phyloP scores from a whole-genome alignment of 2,888 invertebrate species.

The Drosophila paucipuncta region DNA sequence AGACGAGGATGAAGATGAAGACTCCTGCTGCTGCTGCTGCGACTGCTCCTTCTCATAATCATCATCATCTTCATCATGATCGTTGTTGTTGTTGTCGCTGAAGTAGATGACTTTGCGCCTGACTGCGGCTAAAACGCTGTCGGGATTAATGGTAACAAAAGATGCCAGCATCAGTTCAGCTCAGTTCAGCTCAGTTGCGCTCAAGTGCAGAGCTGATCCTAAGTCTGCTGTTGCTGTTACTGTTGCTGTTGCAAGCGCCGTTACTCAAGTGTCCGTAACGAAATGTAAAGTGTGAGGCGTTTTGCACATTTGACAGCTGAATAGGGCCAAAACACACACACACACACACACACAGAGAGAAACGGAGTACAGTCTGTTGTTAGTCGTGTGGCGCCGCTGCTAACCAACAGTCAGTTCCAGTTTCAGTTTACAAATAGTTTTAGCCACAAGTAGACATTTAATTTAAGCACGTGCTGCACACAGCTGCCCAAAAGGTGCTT shows the following conservation, averaged over 20 bases:
- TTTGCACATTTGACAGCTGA: slow-evolving; percentile 66
- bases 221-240: slow-evolving; percentile 27
- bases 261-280: slow-evolving; percentile 61
- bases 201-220: slow-evolving; percentile 55
- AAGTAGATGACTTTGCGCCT: slow-evolving; percentile 63
- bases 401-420: background rate
- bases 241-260: slow-evolving; percentile 41
- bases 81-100: slow-evolving; percentile 19
- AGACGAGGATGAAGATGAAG: slow-evolving; percentile 22
- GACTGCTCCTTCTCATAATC: slow-evolving; percentile 35
- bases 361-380: slow-evolving; percentile 9
- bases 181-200: slow-evolving; percentile 21
- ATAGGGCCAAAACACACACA: slow-evolving; percentile 35
- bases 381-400: slow-evolving; percentile 1
- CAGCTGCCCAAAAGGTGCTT: slow-evolving; percentile 18
- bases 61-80: slow-evolving; percentile 3
- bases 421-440: slow-evolving; percentile 12
- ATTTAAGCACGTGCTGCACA: slow-evolving; percentile 49
- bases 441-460: background rate
- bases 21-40: slow-evolving; percentile 31
- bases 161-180: slow-evolving; percentile 23
- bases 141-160: slow-evolving; percentile 73
- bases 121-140: slow-evolving; percentile 57
- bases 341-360: background rate
- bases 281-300: slow-evolving; percentile 50